Conservation (phyloP, 2,888 invertebrate genomes). For the Phengaris alcon region DNA sequence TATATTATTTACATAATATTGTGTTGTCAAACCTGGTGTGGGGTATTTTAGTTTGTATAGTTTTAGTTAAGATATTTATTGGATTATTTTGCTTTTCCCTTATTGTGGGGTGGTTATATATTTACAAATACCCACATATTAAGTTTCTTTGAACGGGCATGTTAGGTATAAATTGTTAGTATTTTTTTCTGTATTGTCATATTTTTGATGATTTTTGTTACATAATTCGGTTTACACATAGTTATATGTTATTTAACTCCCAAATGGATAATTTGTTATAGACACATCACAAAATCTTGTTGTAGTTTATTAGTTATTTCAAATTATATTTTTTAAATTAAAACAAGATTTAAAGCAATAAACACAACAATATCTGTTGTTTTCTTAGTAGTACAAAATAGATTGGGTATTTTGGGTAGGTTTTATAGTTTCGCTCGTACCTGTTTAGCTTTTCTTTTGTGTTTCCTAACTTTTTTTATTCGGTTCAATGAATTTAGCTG, state of each 20-base stretch:
- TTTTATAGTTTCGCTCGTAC: slow-evolving; percentile 58
- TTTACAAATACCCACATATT: slow-evolving; percentile 25
- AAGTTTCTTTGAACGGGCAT: slow-evolving; percentile 41
- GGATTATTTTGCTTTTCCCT: slow-evolving; percentile 24
- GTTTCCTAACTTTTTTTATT: slow-evolving; percentile 50
- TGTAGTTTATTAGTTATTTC: background rate
- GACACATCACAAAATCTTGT: slow-evolving; percentile 4
- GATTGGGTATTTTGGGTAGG: slow-evolving; percentile 49
- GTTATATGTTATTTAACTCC: slow-evolving; percentile 8
- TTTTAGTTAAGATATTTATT: slow-evolving; percentile 28
- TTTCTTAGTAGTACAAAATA: slow-evolving; percentile 55
- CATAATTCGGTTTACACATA: background rate
- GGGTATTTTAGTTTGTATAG: slow-evolving; percentile 31
- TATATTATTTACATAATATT: slow-evolving; percentile 46
- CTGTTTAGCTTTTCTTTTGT: slow-evolving; percentile 53
- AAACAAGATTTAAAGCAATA: slow-evolving; percentile 8
- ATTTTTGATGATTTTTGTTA: background rate
- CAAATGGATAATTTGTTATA: background rate
- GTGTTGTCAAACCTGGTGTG: slow-evolving; percentile 27
- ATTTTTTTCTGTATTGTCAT: slow-evolving; percentile 27
- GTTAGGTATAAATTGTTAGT: slow-evolving; percentile 40
- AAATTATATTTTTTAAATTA: background rate
- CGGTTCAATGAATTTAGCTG: background rate
- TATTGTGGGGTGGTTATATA: slow-evolving; percentile 9
- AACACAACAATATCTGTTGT: slow-evolving; percentile 35